These are phyloP conservation scores for Cephus spinipes DNA, from an alignment of 2,888 invertebrate species.

Conservation along the genomic window DNA sequence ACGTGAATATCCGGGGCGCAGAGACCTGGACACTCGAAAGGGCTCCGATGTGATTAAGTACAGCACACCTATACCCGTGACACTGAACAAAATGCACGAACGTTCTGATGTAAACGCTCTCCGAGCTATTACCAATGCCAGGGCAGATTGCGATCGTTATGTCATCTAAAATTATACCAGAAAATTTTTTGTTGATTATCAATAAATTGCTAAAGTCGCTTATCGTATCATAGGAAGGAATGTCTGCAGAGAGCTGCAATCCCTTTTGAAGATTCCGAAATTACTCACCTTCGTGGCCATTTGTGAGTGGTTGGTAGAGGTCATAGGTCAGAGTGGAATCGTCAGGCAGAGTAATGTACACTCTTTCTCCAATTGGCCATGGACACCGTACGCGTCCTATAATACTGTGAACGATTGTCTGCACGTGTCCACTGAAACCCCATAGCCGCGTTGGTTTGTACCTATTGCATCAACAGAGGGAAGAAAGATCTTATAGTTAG, in stretches of 20 bases:
- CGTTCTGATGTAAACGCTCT: conserved; percentile 93
- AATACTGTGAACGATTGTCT: conserved; percentile 91
- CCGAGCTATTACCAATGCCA: conserved; percentile 94
- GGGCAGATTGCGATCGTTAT: conserved; percentile 90
- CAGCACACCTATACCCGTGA: conserved; percentile 91
- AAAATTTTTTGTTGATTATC: neutral
- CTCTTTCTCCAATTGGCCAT: conserved; percentile 87
- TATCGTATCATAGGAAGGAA: neutral
- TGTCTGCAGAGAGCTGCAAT: neutral
- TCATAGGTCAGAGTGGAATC: conserved; percentile 94
- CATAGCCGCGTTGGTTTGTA: conserved; percentile 91
- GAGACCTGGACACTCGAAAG: conserved; percentile 87
- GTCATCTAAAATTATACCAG: conserved; percentile 74
- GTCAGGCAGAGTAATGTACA: conserved; percentile 81
- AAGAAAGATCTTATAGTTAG: neutral
- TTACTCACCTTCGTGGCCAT: conserved; percentile 76
- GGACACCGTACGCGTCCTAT: conserved; percentile 89
- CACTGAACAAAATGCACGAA: conserved; percentile 93
- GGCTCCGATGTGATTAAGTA: conserved; percentile 94
- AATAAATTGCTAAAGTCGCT: neutral
- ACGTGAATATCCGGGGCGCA: conserved; percentile 89
- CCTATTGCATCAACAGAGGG: conserved; percentile 66
- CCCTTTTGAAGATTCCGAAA: conserved; percentile 11
- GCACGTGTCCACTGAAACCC: conserved; percentile 96
- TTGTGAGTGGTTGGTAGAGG: conserved; percentile 84